phyloP scores from a whole-genome alignment of 2,797 vertebrate species.

The Columba guinea region DNA sequence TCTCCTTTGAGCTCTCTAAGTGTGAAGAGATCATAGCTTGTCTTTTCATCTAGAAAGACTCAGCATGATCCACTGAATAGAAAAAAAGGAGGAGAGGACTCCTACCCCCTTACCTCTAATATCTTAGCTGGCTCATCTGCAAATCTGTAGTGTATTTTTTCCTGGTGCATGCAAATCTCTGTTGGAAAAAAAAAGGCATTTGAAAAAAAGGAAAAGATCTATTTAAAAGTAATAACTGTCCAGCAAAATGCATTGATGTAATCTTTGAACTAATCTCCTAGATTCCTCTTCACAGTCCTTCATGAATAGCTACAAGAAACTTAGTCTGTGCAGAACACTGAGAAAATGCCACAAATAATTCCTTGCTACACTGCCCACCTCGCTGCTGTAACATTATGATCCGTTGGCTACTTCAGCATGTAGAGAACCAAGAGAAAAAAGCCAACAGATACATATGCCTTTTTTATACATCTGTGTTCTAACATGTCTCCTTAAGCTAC shows the following conservation, averaged over 20 bases:
- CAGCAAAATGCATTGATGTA: neutral
- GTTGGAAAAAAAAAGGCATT: neutral
- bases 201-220: neutral
- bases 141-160: neutral
- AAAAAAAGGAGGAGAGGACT: neutral
- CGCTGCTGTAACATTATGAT: neutral
- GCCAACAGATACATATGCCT: neutral
- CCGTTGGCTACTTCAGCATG: neutral
- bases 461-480: neutral
- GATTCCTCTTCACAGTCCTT: neutral
- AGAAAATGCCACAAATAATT: neutral
- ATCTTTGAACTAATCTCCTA: neutral
- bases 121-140: slow-evolving; percentile 4
- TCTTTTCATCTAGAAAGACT: slow-evolving; percentile 38
- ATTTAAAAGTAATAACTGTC: slow-evolving; percentile 2
- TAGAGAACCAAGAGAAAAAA: neutral
- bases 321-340: neutral
- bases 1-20: slow-evolving; percentile 31
- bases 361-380: neutral
- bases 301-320: neutral
- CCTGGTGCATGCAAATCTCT: neutral
- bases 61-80: neutral
- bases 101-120: neutral
- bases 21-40: slow-evolving; percentile 33
- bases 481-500: neutral